A percentile compares a stretch with the other conserved stretches of the same genome.
These are phyloP conservation scores for Apis florea DNA, from an alignment of 1,140 invertebrate species.

Conservation along the genomic window DNA sequence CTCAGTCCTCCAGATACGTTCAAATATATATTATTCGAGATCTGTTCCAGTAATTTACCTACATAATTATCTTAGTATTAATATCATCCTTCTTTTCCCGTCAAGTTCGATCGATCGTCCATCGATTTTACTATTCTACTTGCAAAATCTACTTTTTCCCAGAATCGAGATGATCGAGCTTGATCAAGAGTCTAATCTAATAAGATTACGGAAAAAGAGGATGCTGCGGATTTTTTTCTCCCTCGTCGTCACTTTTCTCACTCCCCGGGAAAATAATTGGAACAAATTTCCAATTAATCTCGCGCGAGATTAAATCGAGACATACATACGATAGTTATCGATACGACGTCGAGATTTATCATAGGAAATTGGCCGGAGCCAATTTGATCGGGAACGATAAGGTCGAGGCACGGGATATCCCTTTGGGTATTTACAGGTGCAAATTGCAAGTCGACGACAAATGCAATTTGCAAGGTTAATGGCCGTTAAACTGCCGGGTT, in stretches of 20 bases:
- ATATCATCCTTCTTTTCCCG: no score
- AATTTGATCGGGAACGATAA: slow-evolving; percentile 39
- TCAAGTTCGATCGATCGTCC: no score
- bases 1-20: no score
- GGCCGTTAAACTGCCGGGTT: slow-evolving; percentile 60
- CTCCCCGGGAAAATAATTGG: neutral
- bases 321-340: neutral
- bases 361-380: slow-evolving; percentile 5
- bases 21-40: no score
- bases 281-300: neutral
- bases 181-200: no score
- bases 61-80: no score
- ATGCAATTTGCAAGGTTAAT: slow-evolving; percentile 56
- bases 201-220: no score
- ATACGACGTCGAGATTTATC: slow-evolving; percentile 18
- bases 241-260: no score
- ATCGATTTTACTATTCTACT: no score
- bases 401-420: neutral
- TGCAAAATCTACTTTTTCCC: no score
- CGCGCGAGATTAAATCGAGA: neutral
- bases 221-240: no score
- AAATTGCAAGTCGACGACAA: slow-evolving; percentile 54
- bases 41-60: no score
- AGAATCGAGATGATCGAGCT: neutral
- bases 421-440: slow-evolving; percentile 25